These are phyloP conservation scores for Calliphora vicina DNA, from an alignment of 1,140 invertebrate genomes.

Conservation along the genomic window DNA sequence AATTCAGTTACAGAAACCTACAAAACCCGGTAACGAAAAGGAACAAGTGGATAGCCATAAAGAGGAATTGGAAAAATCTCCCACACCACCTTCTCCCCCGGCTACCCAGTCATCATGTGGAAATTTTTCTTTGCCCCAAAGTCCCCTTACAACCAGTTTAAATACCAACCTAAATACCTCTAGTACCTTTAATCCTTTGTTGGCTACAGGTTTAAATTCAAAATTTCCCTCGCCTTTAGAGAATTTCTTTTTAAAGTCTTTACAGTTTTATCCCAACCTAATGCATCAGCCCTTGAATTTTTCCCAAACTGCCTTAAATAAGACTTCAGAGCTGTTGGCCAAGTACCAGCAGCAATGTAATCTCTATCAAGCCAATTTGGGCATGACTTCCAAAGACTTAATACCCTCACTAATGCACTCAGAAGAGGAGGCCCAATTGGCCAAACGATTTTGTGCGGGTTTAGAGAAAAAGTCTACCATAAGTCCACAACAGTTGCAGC, in stretches of 20 bases:
- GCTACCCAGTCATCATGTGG: not conserved
- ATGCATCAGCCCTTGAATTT: constrained; percentile 60
- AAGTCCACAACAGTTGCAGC: not conserved
- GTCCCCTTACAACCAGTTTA: not conserved
- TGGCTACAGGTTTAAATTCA: constrained; percentile 40
- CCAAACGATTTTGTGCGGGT: constrained; percentile 44
- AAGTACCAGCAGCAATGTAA: constrained; percentile 62
- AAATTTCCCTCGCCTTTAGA: constrained; percentile 56
- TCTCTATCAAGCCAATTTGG: constrained; percentile 50
- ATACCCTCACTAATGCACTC: not conserved
- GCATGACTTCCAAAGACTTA: constrained; percentile 40
- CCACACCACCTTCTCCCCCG: constrained; percentile 36
- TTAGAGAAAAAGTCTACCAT: constrained; percentile 36
- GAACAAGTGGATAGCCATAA: constrained; percentile 5
- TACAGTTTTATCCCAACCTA: constrained; percentile 60
- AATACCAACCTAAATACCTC: not conserved
- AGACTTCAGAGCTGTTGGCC: constrained; percentile 56
- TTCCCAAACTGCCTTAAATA: constrained; percentile 59
- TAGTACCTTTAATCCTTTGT: constrained; percentile 37
- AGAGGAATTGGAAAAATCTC: constrained; percentile 19
- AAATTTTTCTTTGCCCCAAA: not conserved
- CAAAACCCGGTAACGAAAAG: not conserved
- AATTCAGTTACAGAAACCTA: constrained; percentile 40
- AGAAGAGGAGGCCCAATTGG: constrained; percentile 45
- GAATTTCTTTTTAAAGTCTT: constrained; percentile 58